Evolutionary conservation across 2,113 vertebrate species (phyloP), one percentile per base, ranked within the genome.

Genomic region (Cepphus grylle): DNA sequence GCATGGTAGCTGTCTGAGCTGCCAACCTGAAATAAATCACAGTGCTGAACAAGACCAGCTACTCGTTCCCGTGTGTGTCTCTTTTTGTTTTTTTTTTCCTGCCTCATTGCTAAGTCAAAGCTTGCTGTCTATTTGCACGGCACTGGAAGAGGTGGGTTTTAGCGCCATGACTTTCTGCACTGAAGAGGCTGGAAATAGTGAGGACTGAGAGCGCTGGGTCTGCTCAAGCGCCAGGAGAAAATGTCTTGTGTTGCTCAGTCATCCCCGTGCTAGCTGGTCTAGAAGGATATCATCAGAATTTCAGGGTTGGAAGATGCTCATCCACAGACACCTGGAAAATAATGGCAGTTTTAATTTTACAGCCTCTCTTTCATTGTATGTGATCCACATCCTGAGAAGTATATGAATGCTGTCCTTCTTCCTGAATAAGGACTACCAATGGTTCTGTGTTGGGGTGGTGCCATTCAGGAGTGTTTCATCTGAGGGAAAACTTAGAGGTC

Each of bases 1-100:
- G 15, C 77, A 38, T 6, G 0, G 80, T 22, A 67, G 71, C 80
- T 76, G 81, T 78, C 73, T 25, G 74, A 93, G 74, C 81, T 94
- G 87, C 88, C 89, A 96, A 43, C 63, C 53, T 29, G 43, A 81
- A 80, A 97, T 92, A 90, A 96, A 97, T 95, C 91, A 72, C 62
- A 10, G 59, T 13, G 20, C 65, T 50, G 47, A 88, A 84, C 2
- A 8, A 92, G 65, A 63, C 23, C 1, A 1, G 18, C 27, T 80
- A 20, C 62, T 74, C 0, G 0, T 7, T 86, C 40, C 45, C 1
- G 0, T 42, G n/a, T n/a, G n/a, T n/a, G n/a, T n/a, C n/a, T n/a
- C n/a, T 42, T 42, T 42, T 42, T 40, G 40, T 12, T 40, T 61
- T 58, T 88, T 45, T 34, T 53, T 53, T 47, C 47, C 47, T 67